Evolutionary conservation across 2,888 invertebrate species (phyloP).

Genomic region (Augiades crinisus): DNA sequence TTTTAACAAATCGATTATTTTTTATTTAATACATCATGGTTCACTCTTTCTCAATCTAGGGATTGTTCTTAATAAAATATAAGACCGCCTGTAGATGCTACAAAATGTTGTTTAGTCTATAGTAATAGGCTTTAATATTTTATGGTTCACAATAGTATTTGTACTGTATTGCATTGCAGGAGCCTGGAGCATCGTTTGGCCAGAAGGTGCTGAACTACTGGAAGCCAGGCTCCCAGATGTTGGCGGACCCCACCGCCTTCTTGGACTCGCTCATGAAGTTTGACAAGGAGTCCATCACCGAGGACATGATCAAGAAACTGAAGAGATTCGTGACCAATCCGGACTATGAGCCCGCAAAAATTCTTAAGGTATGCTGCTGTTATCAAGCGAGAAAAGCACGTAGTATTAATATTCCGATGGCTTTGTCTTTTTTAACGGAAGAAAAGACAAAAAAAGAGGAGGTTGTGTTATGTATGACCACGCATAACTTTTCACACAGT

Average conservation of each 20-base stretch:
- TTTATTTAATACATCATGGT: no score
- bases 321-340: slow-evolving; percentile 89
- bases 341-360: slow-evolving; percentile 90
- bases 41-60: no score
- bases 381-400: not conserved
- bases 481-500: no score
- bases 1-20: no score
- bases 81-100: no score
- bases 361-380: slow-evolving; percentile 78
- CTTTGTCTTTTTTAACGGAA: no score
- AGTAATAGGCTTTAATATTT: no score
- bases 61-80: no score
- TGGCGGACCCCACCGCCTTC: slow-evolving; percentile 92
- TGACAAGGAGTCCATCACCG: slow-evolving; percentile 91
- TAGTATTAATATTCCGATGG: not conserved
- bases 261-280: slow-evolving; percentile 91
- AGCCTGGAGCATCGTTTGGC: slow-evolving; percentile 84
- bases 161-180: slow-evolving; percentile 56
- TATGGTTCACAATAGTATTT: no score
- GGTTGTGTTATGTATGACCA: no score
- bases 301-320: slow-evolving; percentile 90
- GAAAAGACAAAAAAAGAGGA: no score
- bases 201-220: slow-evolving; percentile 94
- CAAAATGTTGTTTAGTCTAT: no score
- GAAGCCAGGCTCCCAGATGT: slow-evolving; percentile 91